A percentile compares a stretch with the other conserved stretches of the same genome.
Evolutionary conservation across 2,888 invertebrate species (phyloP).

Genomic region (Mythimna lalbum): DNA sequence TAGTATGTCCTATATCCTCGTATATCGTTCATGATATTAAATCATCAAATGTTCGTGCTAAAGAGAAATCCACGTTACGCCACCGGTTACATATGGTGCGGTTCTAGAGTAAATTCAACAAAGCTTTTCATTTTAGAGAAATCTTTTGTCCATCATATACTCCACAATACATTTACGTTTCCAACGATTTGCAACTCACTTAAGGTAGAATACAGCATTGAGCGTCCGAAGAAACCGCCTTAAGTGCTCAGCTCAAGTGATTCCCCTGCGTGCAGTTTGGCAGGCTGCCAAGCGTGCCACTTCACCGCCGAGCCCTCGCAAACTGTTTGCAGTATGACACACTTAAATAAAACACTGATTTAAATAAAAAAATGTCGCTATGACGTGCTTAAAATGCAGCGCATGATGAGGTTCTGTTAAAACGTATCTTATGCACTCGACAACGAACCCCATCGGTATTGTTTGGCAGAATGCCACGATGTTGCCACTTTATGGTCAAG

Average conservation of each 20-base stretch:
- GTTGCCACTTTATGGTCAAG: slow-evolving; percentile 47
- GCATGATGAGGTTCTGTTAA: slow-evolving; percentile 46
- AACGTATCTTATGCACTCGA: slow-evolving; percentile 34
- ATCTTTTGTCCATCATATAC: slow-evolving; percentile 18
- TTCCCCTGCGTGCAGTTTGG: slow-evolving; percentile 53
- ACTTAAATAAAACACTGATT: slow-evolving; percentile 47
- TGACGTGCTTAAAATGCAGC: slow-evolving; percentile 33
- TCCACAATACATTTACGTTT: slow-evolving; percentile 13
- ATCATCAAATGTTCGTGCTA: background rate
- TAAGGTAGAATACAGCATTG: slow-evolving; percentile 32
- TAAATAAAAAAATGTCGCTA: slow-evolving; percentile 29
- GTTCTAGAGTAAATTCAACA: background rate
- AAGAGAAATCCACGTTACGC: background rate
- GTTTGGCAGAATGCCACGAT: slow-evolving; percentile 48
- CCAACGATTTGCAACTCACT: slow-evolving; percentile 47
- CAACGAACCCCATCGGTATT: slow-evolving; percentile 2
- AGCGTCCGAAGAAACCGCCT: slow-evolving; percentile 50
- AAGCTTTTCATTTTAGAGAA: slow-evolving; percentile 17
- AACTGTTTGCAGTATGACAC: slow-evolving; percentile 34
- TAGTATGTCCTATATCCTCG: no score
- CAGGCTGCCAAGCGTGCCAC: slow-evolving; percentile 38
- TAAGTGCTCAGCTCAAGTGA: slow-evolving; percentile 47
- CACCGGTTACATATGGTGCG: no score
- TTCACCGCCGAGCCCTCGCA: slow-evolving; percentile 21
- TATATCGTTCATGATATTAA: background rate